Evolutionary conservation across 2,797 vertebrate species (phyloP), one percentile per base, ranked within the genome.

Genomic region (Corythornis leucogaster): DNA sequence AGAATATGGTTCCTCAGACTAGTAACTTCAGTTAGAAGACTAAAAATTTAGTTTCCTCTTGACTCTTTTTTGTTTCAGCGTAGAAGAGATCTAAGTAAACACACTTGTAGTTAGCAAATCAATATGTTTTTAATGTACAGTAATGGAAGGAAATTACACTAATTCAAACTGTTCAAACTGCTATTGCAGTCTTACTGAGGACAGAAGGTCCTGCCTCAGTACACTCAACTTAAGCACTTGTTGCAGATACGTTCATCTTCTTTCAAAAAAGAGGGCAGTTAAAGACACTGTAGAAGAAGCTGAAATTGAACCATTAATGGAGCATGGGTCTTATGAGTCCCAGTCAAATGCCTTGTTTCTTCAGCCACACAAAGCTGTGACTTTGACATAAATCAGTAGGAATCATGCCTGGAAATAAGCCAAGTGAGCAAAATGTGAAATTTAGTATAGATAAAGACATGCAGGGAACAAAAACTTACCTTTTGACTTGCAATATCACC

Each of bases 381-480:
- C 30, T 89, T 70, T 6, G 15, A 40, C 15, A 30, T 6, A 18
- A 38, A 35, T 33, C 55, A 74, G 33, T 33, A 74, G 46, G 12
- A 57, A 61, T 45, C 20, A 26, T 12, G n/a, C 3, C 11, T 79
- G 22, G 8, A 81, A 64, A 63, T 25, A 75, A 58, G 5, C 6
- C 53, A 77, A 59, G 9, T 40, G 6, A 66, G 21, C 5, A 59
- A 69, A 89, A 43, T 11, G 5, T 63, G 43, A 80, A 80, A 58
- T 69, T 64, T 69, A 64, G 1, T 53, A 30, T 18, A 15, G 4
- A 9, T 26, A 70, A 66, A 83, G 2, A 6, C 26, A 35, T 5
- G 3, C 3, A 57, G 4, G 7, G 9, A 61, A 62, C 1, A 24
- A 82, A 70, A 63, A 2, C 3, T 33, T 35, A 30, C 3, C 1